Evolutionary conservation across 2,797 vertebrate genomes (phyloP).

Genomic region (Columba guinea): DNA sequence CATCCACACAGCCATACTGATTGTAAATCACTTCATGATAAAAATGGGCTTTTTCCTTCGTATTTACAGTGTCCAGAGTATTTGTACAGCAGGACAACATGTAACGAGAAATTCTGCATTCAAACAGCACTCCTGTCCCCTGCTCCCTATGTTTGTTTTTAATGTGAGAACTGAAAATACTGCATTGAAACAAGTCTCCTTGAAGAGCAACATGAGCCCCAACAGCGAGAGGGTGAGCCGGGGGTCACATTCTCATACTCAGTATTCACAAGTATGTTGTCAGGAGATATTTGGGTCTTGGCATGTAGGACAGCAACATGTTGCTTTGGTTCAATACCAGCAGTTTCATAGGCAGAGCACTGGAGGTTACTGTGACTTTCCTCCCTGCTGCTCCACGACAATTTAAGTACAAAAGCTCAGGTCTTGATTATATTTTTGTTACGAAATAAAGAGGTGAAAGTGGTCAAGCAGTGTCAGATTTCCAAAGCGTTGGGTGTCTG

Average conservation of each 20-base stretch:
- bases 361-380: background rate
- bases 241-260: background rate
- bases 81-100: background rate
- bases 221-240: background rate
- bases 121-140: background rate
- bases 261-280: background rate
- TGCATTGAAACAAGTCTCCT: background rate
- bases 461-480: background rate
- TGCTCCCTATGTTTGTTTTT: background rate
- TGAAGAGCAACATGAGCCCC: background rate
- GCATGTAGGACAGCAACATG: background rate
- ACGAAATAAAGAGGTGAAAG: background rate
- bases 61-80: background rate
- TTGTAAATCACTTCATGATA: background rate
- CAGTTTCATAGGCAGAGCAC: background rate
- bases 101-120: background rate
- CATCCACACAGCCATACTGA: background rate
- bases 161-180: background rate
- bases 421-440: background rate
- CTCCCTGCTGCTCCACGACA: background rate
- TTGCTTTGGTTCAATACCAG: background rate
- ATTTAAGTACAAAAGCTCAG: background rate
- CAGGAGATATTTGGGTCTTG: background rate
- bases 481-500: background rate
- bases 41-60: background rate